Base-by-base conservation (phyloP, 2,888 invertebrate genomes). In the Nephrocerus scutellatus region DNA sequence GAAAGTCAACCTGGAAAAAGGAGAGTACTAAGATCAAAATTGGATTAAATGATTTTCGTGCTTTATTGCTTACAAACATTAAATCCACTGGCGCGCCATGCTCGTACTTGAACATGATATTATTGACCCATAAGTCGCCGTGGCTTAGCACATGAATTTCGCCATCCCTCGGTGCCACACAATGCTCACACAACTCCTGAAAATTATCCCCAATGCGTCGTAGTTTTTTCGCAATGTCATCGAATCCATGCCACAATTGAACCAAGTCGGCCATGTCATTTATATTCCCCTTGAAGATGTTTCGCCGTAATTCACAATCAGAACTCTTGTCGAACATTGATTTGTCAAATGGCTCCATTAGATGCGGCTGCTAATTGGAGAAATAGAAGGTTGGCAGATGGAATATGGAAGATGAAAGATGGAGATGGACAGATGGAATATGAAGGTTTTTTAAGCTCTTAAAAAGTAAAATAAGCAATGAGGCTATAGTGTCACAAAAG, bases 121-220 rank as follows among this genome's bases (percentile, higher is more conserved):
- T 70, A 37, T 68, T 68, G 3, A 62, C 52, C 69, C 69, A 70
- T 4, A 68, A 48, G 51, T 70, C 70, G 5, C 68, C 68, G 42
- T 70, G 69, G 45, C 63, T 66, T 12, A 69, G 48, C 4, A 68
- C 67, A 41, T 62, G 60, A n/a, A 46, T 44, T 10, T 46, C 44
- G 18, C 33, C 31, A 5, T 21, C 20, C n/a, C n/a, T n/a, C n/a
- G n/a, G n/a, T 6, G 21, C 7, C 5, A 36, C 13, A 7, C 39
- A 35, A 5, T 6, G 29, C 6, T 33, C 24, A 4, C 40, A 24
- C 7, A 33, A 41, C n/a, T 43, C 39, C 2, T 41, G 36, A 19
- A 47, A 43, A 22, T 39, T 28, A 12, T 38, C 35, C 21, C 36
- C 38, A 12, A 45, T 35, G 2, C 12, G 35, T 3, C 36, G 35